Percentiles rank a stretch among this genome's conserved stretches.
Evolutionary conservation across 2,797 vertebrate genomes (phyloP).

Genomic region (Peromyscus attwateri): DNA sequence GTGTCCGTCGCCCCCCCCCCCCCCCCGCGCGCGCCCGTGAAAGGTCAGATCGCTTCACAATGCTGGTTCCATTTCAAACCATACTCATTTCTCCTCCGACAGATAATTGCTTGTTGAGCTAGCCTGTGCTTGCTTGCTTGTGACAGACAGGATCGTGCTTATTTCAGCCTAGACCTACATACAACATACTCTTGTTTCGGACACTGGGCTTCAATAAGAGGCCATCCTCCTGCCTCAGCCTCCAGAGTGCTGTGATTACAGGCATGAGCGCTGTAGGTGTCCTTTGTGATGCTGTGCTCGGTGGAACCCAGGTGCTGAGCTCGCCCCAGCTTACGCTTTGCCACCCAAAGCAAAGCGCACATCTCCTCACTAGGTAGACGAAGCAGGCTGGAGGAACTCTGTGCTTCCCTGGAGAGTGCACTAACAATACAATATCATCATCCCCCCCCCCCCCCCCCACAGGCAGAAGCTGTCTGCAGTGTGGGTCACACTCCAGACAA

Average conservation of each 20-base stretch:
- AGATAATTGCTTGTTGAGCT: neutral
- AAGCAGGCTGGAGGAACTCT: neutral
- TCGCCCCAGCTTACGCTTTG: neutral
- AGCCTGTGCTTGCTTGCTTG: neutral
- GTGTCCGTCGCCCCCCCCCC: no score
- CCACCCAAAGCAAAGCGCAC: neutral
- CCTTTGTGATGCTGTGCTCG: neutral
- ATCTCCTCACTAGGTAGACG: neutral
- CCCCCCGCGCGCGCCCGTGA: fast-evolving
- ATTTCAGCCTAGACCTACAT: neutral
- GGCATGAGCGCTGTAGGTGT: neutral
- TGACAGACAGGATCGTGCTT: neutral
- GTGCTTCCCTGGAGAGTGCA: neutral
- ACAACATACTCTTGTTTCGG: neutral
- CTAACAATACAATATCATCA: neutral
- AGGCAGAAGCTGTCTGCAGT: neutral
- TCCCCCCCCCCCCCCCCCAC: no score
- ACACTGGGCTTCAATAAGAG: neutral
- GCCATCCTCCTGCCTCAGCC: neutral
- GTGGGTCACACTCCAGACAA: neutral
- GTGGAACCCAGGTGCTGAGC: neutral
- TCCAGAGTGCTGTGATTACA: neutral
- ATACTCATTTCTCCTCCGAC: neutral
- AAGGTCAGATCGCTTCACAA: neutral
- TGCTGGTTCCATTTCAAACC: neutral